Base-by-base conservation (phyloP, 2,888 invertebrate species). In the Eilema depressum region DNA sequence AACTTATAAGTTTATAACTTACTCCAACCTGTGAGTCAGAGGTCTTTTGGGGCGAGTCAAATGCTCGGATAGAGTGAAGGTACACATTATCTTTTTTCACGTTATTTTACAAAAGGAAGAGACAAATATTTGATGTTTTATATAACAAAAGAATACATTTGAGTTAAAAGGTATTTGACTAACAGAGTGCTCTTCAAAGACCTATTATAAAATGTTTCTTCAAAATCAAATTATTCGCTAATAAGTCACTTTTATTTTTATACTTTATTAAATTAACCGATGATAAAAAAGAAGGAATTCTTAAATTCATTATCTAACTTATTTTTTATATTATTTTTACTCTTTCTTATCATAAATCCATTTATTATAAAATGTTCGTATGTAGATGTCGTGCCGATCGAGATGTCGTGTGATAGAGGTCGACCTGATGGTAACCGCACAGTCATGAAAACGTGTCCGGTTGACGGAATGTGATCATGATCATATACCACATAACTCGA, bases 21-120 rank as follows among this genome's bases (percentile, higher is more conserved):
- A 75, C 2, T 73, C 86, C 86, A 83, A 71, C 53, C 56, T 33
- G 20, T 57, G 79, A 85, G 82, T 80, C 83, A 85, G 85, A 87
- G 87, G 87, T 88, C 86, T 86, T 83, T 77, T 81, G 85, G 86
- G 88, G 85, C 83, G 82, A 89, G 87, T 87, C 88, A 84, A 88
- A 85, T 84, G 87, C 87, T 86, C 81, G 81, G 83, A 85, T 83
- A 80, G 86, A 86, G 87, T 88, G 91, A 88, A 91, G 88, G 89
- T 91, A 89, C 87, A 89, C 86, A 89, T 91, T 89, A 91, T 88
- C 87, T 87, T 84, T 86, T 72, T 71, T 69, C 68, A 61, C 60
- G 57, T 59, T 70, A 68, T 70, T 56, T 53, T 59, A 64, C 60
- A 33, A 62, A 73, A 73, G 20, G 63, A 71, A 33, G 66, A 72